phyloP scores from a whole-genome alignment of 2,797 vertebrate genomes.

The Argya squamiceps region DNA sequence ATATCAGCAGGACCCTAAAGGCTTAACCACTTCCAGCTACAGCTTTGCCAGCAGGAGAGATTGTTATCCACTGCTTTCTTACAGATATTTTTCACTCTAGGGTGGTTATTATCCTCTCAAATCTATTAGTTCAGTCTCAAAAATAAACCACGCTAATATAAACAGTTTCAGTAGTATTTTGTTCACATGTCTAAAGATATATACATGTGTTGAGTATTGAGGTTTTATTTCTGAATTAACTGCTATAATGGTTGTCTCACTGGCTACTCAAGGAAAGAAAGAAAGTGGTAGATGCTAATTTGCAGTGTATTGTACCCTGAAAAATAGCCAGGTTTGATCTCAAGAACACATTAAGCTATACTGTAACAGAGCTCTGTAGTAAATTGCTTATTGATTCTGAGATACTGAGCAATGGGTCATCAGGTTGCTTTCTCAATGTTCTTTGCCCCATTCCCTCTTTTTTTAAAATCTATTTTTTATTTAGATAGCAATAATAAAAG shows the following conservation, averaged over 20 bases:
- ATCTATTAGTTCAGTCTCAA: background rate
- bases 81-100: background rate
- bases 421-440: background rate
- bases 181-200: background rate
- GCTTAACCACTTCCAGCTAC: background rate
- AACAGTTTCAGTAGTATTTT: background rate
- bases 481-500: background rate
- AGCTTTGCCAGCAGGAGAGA: background rate
- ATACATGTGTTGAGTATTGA: background rate
- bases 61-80: background rate
- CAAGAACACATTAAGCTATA: background rate
- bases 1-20: background rate
- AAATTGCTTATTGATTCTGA: constrained; percentile 40
- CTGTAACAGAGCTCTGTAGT: background rate
- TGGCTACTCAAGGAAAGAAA: background rate
- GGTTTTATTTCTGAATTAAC: constrained; percentile 3
- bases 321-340: background rate
- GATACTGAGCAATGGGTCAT: background rate
- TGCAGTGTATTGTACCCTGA: background rate
- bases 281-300: background rate
- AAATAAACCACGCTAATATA: background rate
- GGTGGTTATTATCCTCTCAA: background rate
- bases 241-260: background rate
- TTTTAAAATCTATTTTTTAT: background rate
- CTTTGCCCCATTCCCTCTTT: background rate